Conservation (phyloP, 2,797 vertebrate species). For the Falco columbarius region DNA sequence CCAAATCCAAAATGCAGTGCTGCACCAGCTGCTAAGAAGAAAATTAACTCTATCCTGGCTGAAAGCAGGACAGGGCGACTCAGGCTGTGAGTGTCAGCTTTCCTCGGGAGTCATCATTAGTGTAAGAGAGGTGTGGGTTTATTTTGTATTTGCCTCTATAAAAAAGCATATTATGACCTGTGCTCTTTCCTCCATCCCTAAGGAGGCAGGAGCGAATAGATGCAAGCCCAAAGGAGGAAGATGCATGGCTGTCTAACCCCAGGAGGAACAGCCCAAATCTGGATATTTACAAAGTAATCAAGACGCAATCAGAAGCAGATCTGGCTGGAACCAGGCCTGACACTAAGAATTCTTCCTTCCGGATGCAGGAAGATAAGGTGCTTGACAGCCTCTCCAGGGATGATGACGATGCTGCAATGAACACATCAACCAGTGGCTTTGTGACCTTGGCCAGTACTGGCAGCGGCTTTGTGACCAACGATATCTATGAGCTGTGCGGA, state of each 20-base stretch:
- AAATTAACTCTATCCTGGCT: too few relatives aligned
- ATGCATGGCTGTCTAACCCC: slow-evolving; percentile 74
- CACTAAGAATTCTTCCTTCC: slow-evolving; percentile 83
- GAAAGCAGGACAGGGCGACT: too few relatives aligned
- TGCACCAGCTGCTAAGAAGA: too few relatives aligned
- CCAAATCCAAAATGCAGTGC: too few relatives aligned
- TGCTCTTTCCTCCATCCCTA: background rate
- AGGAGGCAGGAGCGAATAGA: slow-evolving; percentile 81
- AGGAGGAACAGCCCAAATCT: slow-evolving; percentile 76
- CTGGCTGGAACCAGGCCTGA: slow-evolving; percentile 79
- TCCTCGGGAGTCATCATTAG: background rate
- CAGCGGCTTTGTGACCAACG: slow-evolving; percentile 93
- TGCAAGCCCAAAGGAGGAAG: slow-evolving; percentile 69
- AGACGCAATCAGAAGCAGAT: slow-evolving; percentile 80
- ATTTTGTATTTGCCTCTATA: background rate
- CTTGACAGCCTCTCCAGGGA: slow-evolving; percentile 75
- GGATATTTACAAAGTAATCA: slow-evolving; percentile 84
- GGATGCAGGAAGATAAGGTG: slow-evolving; percentile 24
- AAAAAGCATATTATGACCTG: background rate
- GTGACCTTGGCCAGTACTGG: slow-evolving; percentile 83
- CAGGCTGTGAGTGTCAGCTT: background rate
- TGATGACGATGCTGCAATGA: slow-evolving; percentile 79
- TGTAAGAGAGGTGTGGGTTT: accelerated
- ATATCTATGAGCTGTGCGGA: slow-evolving; percentile 89
- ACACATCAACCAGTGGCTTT: slow-evolving; percentile 71